Evolutionary conservation across 2,113 vertebrate genomes (phyloP).

Genomic region (Otis tarda): DNA sequence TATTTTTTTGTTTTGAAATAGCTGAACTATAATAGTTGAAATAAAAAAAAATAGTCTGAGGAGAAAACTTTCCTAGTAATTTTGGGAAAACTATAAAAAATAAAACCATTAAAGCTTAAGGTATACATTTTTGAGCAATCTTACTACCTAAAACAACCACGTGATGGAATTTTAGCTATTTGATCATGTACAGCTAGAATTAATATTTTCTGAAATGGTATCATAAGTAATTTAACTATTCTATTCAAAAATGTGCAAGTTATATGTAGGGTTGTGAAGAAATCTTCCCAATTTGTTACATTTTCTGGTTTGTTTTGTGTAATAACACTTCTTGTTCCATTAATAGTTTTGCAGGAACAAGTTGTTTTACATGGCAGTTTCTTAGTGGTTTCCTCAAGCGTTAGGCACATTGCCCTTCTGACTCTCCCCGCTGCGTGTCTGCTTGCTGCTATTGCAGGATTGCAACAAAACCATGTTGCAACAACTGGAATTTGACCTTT

Average conservation of each 20-base stretch:
- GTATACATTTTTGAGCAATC: background rate
- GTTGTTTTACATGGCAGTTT: background rate
- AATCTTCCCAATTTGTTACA: background rate
- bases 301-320: background rate
- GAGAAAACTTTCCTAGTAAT: background rate
- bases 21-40: background rate
- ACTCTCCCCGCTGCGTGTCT: background rate
- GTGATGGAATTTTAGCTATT: background rate
- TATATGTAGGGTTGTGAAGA: background rate
- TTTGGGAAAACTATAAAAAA: background rate
- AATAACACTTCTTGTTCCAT: background rate
- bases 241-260: background rate
- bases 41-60: background rate
- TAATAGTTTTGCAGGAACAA: background rate
- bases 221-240: background rate
- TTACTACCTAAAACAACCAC: background rate
- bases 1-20: background rate
- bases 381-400: background rate
- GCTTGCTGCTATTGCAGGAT: background rate
- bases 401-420: background rate
- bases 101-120: background rate
- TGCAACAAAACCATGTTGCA: conserved; percentile 3
- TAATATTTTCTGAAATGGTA: background rate
- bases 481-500: conserved; percentile 51
- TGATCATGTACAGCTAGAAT: background rate